These are phyloP conservation scores for Melanostoma scalare DNA, from an alignment of 2,888 invertebrate genomes.

Conservation along the genomic window DNA sequence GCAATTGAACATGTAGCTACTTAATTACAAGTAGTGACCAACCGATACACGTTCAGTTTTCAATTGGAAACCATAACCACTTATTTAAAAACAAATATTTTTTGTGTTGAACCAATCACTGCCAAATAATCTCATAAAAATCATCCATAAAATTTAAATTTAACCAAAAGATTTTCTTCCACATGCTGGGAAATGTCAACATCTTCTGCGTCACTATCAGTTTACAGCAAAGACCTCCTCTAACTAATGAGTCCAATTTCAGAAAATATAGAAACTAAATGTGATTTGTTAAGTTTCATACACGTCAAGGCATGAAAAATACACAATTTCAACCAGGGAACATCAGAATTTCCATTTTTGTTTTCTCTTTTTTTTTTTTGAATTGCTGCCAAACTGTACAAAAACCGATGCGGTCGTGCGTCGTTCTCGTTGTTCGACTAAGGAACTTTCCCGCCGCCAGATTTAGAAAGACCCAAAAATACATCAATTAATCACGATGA, in stretches of 20 bases:
- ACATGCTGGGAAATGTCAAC: slow-evolving; percentile 29
- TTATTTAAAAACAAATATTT: too few relatives aligned
- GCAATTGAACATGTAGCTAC: too few relatives aligned
- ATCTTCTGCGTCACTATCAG: slow-evolving; percentile 24
- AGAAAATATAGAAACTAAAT: slow-evolving; percentile 50
- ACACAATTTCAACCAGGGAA: slow-evolving; percentile 19
- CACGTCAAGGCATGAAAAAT: slow-evolving; percentile 32
- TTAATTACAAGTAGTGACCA: too few relatives aligned
- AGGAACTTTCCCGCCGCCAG: slow-evolving; percentile 48
- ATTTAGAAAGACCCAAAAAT: slow-evolving; percentile 52
- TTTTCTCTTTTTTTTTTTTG: neutral
- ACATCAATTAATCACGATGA: slow-evolving; percentile 56
- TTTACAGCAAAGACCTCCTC: slow-evolving; percentile 33
- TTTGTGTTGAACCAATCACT: neutral
- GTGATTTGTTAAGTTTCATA: slow-evolving; percentile 52
- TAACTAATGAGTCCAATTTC: slow-evolving; percentile 47
- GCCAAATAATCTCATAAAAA: neutral
- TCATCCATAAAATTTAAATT: slow-evolving; percentile 11
- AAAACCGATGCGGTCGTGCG: slow-evolving; percentile 21
- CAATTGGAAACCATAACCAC: too few relatives aligned
- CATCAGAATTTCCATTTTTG: neutral
- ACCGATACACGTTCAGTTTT: too few relatives aligned
- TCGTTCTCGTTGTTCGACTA: slow-evolving; percentile 2
- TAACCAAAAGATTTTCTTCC: slow-evolving; percentile 4
- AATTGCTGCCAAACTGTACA: slow-evolving; percentile 49